phyloP scores from a whole-genome alignment of 2,888 invertebrate species.

The Cremastinae sp. region DNA sequence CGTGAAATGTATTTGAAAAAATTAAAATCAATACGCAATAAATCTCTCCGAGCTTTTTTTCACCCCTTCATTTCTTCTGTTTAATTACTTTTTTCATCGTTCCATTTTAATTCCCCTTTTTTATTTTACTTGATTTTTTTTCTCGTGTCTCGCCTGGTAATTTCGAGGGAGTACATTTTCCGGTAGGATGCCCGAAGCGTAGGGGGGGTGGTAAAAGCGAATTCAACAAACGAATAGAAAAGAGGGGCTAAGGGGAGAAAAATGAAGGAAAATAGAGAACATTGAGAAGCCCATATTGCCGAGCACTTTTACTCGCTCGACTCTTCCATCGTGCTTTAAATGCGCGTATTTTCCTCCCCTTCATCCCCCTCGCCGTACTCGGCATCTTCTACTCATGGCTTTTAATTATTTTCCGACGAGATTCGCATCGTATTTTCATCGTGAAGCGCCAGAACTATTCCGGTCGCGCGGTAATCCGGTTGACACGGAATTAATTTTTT shows the following conservation, averaged over 20 bases:
- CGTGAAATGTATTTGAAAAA: neutral
- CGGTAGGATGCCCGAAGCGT: conserved; percentile 33
- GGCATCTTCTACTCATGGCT: conserved; percentile 39
- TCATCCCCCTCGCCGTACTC: conserved; percentile 1
- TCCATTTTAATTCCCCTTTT: conserved; percentile 18
- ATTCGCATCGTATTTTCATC: conserved; percentile 42
- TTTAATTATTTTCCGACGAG: conserved; percentile 62
- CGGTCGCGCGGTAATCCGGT: conserved; percentile 20
- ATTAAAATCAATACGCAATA: neutral
- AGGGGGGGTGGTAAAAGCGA: conserved; percentile 45
- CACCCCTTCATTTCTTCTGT: neutral
- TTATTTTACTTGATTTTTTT: neutral
- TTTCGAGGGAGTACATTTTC: conserved; percentile 43
- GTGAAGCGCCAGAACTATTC: conserved; percentile 13
- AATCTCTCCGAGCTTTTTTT: neutral
- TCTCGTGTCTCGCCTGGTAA: conserved; percentile 7
- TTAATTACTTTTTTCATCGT: conserved; percentile 7
- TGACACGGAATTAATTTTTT: conserved; percentile 51
- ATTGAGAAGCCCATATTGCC: conserved; percentile 48
- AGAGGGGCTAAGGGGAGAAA: neutral
- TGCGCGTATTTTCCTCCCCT: conserved; percentile 29
- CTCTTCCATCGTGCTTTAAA: conserved; percentile 44
- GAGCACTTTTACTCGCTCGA: conserved; percentile 28
- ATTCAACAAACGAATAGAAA: conserved; percentile 45
- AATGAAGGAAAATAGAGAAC: conserved; percentile 36